phyloP scores from a whole-genome alignment of 2,888 invertebrate genomes.

The Heliconius erato region DNA sequence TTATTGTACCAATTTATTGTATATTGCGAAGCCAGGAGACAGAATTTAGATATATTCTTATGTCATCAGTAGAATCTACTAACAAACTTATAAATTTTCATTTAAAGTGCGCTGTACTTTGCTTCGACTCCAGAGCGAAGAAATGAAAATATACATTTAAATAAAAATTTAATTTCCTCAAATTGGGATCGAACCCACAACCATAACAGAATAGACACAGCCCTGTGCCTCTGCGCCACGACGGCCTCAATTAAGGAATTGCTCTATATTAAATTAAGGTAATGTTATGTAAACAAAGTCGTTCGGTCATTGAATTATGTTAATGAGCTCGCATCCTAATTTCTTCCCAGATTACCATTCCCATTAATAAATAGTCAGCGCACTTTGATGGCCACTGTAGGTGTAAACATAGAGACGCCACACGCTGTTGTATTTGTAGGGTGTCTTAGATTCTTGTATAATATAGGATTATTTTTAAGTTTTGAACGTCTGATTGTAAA shows the following conservation, averaged over 20 bases:
- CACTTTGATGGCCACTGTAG: slow-evolving; percentile 48
- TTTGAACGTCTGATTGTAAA: background rate
- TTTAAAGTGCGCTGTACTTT: no score
- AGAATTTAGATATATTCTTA: no score
- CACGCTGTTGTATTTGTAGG: slow-evolving; percentile 32
- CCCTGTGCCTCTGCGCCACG: background rate
- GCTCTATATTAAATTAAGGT: slow-evolving; percentile 2
- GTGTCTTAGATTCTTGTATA: background rate
- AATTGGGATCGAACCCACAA: no score
- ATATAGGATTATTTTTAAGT: background rate
- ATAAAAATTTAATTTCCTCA: no score
- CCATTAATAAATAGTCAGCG: slow-evolving; percentile 47
- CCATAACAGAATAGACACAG: no score
- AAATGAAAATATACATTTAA: no score
- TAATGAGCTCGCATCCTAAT: slow-evolving; percentile 44
- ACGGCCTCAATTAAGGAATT: slow-evolving; percentile 11
- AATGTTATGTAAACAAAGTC: slow-evolving; percentile 7
- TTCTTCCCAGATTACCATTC: slow-evolving; percentile 47
- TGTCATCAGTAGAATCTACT: no score
- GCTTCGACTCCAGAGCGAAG: no score
- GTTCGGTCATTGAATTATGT: slow-evolving; percentile 40
- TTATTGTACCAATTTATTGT: no score
- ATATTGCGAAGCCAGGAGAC: no score
- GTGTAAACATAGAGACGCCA: slow-evolving; percentile 47
- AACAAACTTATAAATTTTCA: no score